These are phyloP conservation scores for Cynaeus angustus DNA, from an alignment of 2,888 invertebrate species.

Conservation along the genomic window DNA sequence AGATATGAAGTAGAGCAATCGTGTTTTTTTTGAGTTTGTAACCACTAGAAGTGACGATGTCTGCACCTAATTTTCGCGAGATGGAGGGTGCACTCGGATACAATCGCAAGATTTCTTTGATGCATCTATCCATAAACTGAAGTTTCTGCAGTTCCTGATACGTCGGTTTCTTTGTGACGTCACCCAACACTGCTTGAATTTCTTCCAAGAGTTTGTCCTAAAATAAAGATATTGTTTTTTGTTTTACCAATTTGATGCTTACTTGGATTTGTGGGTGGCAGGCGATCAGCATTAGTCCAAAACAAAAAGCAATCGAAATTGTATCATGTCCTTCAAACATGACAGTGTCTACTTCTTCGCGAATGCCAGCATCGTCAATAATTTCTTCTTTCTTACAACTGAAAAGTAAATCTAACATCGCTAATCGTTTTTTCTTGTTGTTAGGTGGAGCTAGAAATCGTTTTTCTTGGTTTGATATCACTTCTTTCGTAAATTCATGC, in stretches of 20 bases:
- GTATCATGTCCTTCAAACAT: constrained; percentile 73
- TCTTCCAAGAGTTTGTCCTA: constrained; percentile 47
- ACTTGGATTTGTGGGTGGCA: constrained; percentile 54
- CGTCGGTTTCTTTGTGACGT: constrained; percentile 53
- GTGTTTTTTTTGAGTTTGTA: constrained; percentile 72
- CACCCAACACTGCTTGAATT: constrained; percentile 56
- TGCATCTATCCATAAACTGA: constrained; percentile 66
- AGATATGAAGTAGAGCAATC: constrained; percentile 75
- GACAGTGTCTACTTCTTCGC: constrained; percentile 78
- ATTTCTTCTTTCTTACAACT: constrained; percentile 70
- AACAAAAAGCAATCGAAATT: constrained; percentile 54
- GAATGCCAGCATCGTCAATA: constrained; percentile 74
- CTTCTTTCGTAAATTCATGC: constrained; percentile 54
- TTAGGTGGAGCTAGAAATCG: constrained; percentile 24
- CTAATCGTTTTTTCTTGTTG: constrained; percentile 64
- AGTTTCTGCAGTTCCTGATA: constrained; percentile 64
- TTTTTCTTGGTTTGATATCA: constrained; percentile 54
- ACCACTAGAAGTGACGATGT: constrained; percentile 56
- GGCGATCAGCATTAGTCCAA: constrained; percentile 54
- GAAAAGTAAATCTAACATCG: constrained; percentile 75
- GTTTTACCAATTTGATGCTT: no score
- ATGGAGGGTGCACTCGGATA: constrained; percentile 68
- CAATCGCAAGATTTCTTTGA: constrained; percentile 67
- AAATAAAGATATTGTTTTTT: no score
- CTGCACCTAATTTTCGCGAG: constrained; percentile 60